Evolutionary conservation across 2,113 vertebrate species (phyloP).

Genomic region (Ellobius talpinus): DNA sequence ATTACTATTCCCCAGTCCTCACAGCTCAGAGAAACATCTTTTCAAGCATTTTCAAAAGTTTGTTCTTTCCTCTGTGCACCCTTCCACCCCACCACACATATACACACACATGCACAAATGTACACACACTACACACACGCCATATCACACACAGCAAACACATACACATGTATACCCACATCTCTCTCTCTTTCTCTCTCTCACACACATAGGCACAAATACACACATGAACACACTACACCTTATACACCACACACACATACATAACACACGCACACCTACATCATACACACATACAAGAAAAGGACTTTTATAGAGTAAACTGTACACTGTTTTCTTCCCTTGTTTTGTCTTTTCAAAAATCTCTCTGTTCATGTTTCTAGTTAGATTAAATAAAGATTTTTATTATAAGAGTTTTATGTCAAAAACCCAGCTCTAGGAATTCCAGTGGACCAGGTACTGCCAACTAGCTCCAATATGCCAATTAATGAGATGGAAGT

Average conservation of each 20-base stretch:
- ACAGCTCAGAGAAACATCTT: background rate
- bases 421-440: background rate
- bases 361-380: constrained; percentile 55
- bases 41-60: background rate
- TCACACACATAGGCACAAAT: background rate
- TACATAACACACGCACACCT: background rate
- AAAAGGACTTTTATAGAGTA: background rate
- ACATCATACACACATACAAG: background rate
- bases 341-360: background rate
- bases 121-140: too few relatives aligned
- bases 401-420: background rate
- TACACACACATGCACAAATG: background rate
- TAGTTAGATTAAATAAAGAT: background rate
- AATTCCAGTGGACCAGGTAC: background rate
- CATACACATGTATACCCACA: background rate
- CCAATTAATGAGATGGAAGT: background rate
- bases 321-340: background rate
- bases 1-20: background rate
- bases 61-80: background rate
- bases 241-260: background rate
- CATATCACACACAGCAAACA: background rate
- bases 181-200: too few relatives aligned
- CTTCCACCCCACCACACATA: background rate
- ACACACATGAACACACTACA: background rate
- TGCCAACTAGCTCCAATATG: background rate